Evolutionary conservation across 2,797 vertebrate species (phyloP), one percentile per base, ranked within the genome.

Genomic region (Sternotherus odoratus): DNA sequence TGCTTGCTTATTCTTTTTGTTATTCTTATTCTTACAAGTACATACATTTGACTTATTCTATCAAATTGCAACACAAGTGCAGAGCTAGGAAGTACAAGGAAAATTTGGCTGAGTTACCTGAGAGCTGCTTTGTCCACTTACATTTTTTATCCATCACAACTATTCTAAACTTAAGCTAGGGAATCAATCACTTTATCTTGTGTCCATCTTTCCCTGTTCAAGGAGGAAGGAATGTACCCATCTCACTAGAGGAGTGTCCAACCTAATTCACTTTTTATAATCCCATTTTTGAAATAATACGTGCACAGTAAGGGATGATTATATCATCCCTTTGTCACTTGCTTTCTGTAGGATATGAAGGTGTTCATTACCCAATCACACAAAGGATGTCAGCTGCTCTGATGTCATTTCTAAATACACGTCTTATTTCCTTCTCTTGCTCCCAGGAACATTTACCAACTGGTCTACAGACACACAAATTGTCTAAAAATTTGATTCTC

Each of bases 391-490:
- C 15, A 77, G 80, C 9, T 66, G n/a, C 60, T 63, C 17, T 63
- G 60, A 16, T 66, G 63, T 66, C 63, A 66, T 66, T 66, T 69
- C n/a, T 19, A 69, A 63, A 69, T 10, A 39, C 19, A 69, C 3
- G 4, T 53, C 2, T 2, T 1, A 79, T 90, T 82, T 88, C 3
- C 28, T 79, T 78, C 49, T 4, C 88, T 85, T 33, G 5, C 93
- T 85, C 36, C 43, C 6, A 11, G 72, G 89, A 80, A 66, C 86
- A 93, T 56, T 75, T 92, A 48, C 87, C 54, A 23, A 48, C 6
- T 50, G 23, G 4, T 56, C 43, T 88, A 88, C 83, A 77, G 43
- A 39, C 36, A 23, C 23, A 74, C 11, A 1, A 0, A 21, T 82
- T 87, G 30, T 46, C 89, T 89, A 94, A 74, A 39, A 12, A 60